Percentiles rank a stretch among this genome's conserved stretches.
Evolutionary conservation across 2,888 invertebrate genomes (phyloP).

Genomic region (Magallana nippona): DNA sequence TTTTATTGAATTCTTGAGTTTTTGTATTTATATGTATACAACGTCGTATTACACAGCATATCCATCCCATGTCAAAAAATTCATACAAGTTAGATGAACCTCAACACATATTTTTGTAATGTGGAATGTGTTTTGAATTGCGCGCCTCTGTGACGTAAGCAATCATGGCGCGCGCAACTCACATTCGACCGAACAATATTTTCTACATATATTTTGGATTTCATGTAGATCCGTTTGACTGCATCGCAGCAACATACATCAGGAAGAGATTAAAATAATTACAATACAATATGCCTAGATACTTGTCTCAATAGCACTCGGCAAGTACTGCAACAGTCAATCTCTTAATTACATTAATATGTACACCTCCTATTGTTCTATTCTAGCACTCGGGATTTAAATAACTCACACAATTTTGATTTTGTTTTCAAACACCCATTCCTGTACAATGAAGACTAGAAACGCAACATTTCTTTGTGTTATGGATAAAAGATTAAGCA

Average conservation of each 20-base stretch:
- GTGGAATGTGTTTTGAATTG: conserved; percentile 26
- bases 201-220: conserved; percentile 54
- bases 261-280: conserved; percentile 14
- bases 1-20: conserved; percentile 31
- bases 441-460: conserved; percentile 13
- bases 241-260: conserved; percentile 19
- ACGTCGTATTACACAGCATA: conserved; percentile 32
- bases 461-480: conserved; percentile 30
- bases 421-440: background rate
- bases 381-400: conserved; percentile 45
- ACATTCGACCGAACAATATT: conserved; percentile 42
- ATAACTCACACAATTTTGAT: conserved; percentile 25
- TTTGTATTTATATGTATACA: conserved; percentile 33
- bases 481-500: conserved; percentile 16
- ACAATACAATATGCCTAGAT: background rate
- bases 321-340: background rate
- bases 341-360: background rate
- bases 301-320: background rate
- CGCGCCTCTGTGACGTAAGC: background rate
- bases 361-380: conserved; percentile 21
- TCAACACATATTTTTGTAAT: conserved; percentile 20
- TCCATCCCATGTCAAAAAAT: conserved; percentile 19
- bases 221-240: conserved; percentile 60
- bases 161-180: conserved; percentile 5
- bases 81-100: conserved; percentile 30